Conservation (phyloP, 2,888 invertebrate genomes). For the Scelioninae gen. 1 region DNA sequence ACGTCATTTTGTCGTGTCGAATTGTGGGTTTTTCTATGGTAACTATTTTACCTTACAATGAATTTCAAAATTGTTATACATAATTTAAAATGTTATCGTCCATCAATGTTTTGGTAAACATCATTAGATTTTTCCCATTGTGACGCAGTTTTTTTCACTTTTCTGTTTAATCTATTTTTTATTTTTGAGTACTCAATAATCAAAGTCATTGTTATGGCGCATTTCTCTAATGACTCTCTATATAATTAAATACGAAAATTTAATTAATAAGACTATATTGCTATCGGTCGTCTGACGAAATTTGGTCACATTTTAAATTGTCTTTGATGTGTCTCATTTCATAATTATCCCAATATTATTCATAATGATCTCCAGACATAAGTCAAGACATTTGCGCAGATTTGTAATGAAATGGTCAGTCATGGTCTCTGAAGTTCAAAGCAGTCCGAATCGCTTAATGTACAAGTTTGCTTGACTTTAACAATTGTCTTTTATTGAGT, state of each 20-base stretch:
- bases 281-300: too few species aligned
- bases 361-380: constrained; percentile 3
- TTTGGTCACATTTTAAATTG: neutral
- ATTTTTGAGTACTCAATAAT: neutral
- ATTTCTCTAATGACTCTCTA: too few species aligned
- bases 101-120: neutral
- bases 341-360: constrained; percentile 14
- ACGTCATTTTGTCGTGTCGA: constrained; percentile 12
- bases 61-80: neutral
- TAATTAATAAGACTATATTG: too few species aligned
- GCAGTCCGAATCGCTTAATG: constrained; percentile 48
- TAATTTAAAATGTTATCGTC: neutral
- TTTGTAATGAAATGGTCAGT: constrained; percentile 31
- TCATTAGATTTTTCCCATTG: neutral
- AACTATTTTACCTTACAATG: neutral
- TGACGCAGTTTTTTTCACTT: neutral
- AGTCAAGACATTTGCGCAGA: constrained; percentile 16
- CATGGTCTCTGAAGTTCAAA: constrained; percentile 43
- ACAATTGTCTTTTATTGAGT: constrained; percentile 61
- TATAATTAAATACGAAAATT: too few species aligned
- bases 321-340: neutral
- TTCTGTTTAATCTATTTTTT: neutral
- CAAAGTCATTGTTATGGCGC: too few species aligned
- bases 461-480: constrained; percentile 42
- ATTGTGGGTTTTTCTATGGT: constrained; percentile 17